Base-by-base conservation (phyloP, 2,888 invertebrate genomes). In the Melipona beecheii region DNA sequence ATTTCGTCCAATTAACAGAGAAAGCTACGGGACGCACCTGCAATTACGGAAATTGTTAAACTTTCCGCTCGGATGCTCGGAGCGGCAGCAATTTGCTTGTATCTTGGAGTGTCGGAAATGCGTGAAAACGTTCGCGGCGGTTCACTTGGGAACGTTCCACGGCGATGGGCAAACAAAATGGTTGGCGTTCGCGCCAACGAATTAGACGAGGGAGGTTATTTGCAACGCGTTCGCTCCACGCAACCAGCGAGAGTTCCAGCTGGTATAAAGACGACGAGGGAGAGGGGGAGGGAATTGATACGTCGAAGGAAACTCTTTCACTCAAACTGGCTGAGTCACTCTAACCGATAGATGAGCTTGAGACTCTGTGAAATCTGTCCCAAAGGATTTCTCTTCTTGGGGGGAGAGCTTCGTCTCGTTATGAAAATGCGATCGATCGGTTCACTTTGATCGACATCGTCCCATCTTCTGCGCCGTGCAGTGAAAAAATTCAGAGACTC, bases 21-120 rank as follows among this genome's bases (percentile, higher is more conserved):
- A 27, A 65, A 66, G 52, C 36, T 76, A 77, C 43, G 4, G 69
- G 52, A 56, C 43, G 60, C 49, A 0, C 11, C n/a, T 24, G 21
- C 71, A 43, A 81, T 68, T 68, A 68, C 52, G 24, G 27, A 68
- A 62, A 81, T 78, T 68, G 78, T 72, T 78, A 31, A 81, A 81
- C 72, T 81, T 78, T 72, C 65, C 71, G n/a, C 60, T 15, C 4
- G 31, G 21, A 56, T 68, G 31, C 24, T 64, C 17, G 17, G 1
- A 43, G 43, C 27, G 2, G 24, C 9, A 49, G 19, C 17, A n/a
- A 78, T 24, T 49, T 58, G 36, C 52, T 68, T 52, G 54, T 68
- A 31, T 49, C 36, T 36, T 65, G 43, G 43, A 0, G 43, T 17
- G n/a, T 52, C 17, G 13, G 19, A 0, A n/a, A 21, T 36, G 0